phyloP scores from a whole-genome alignment of 2,888 invertebrate genomes.

The Sinodicranocentrus sp. region DNA sequence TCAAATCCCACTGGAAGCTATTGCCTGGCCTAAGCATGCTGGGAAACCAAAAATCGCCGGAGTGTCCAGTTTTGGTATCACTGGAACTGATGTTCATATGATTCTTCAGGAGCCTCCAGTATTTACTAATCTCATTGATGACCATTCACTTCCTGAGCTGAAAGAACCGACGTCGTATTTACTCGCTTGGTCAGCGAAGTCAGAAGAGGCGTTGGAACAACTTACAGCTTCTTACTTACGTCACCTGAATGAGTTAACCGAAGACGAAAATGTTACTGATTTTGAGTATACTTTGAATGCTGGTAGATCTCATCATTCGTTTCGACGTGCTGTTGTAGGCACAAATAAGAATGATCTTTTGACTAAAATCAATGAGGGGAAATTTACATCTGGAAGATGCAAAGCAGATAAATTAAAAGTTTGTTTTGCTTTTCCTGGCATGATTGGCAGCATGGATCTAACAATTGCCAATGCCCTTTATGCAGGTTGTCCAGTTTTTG shows the following conservation, averaged over 20 bases:
- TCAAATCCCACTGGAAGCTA: conserved; percentile 47
- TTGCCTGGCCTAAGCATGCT: conserved; percentile 16
- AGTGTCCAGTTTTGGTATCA: conserved; percentile 50
- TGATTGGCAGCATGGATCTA: neutral
- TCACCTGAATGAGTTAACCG: neutral
- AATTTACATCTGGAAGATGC: no score
- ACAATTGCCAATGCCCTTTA: neutral
- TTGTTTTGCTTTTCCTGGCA: conserved; percentile 9
- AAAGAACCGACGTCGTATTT: no score
- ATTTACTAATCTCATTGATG: no score
- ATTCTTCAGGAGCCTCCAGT: conserved; percentile 43
- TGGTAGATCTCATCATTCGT: neutral
- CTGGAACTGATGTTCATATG: conserved; percentile 52
- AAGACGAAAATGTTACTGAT: neutral
- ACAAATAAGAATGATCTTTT: neutral
- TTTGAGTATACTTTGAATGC: conserved; percentile 16
- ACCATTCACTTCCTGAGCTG: no score
- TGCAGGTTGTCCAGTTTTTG: neutral
- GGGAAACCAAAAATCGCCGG: neutral
- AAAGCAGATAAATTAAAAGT: neutral
- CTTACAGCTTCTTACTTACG: neutral
- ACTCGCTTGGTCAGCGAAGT: neutral
- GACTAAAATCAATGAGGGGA: neutral
- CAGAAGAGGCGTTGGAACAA: neutral
- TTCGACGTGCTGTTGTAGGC: neutral